Evolutionary conservation across 2,113 vertebrate genomes (phyloP).

Genomic region (Dicaeum eximium): DNA sequence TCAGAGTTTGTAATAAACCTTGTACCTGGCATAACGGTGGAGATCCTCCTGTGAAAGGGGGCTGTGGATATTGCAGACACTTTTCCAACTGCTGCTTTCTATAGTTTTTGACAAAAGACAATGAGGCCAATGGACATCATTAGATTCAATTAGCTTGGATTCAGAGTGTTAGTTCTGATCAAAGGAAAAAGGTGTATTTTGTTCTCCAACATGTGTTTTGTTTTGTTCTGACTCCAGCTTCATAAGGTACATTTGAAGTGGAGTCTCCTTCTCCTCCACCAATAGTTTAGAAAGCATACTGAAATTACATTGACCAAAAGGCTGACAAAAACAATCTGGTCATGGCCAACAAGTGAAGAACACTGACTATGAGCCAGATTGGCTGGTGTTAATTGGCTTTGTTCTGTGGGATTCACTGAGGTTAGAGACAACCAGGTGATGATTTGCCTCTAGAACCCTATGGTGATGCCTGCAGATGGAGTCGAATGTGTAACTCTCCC

Average conservation of each 20-base stretch:
- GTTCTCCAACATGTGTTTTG: background rate
- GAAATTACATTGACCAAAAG: background rate
- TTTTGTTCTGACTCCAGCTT: background rate
- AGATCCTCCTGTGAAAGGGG: background rate
- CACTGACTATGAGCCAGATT: background rate
- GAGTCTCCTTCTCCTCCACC: background rate
- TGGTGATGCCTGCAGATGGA: background rate
- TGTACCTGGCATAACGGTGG: background rate
- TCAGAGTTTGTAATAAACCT: background rate
- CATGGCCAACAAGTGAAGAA: background rate
- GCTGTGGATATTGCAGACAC: background rate
- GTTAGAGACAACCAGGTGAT: background rate
- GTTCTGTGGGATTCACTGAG: background rate
- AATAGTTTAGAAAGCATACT: background rate
- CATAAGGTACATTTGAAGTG: background rate
- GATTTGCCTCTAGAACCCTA: background rate
- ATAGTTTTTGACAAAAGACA: background rate
- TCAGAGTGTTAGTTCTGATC: background rate
- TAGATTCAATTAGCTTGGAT: background rate
- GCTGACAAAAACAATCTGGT: background rate
- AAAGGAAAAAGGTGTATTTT: background rate
- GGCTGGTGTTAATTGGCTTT: background rate
- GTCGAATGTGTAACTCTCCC: background rate
- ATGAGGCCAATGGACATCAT: background rate
- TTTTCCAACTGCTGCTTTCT: background rate